phyloP scores from a whole-genome alignment of 2,888 invertebrate species.

The Charanyca ferruginea region DNA sequence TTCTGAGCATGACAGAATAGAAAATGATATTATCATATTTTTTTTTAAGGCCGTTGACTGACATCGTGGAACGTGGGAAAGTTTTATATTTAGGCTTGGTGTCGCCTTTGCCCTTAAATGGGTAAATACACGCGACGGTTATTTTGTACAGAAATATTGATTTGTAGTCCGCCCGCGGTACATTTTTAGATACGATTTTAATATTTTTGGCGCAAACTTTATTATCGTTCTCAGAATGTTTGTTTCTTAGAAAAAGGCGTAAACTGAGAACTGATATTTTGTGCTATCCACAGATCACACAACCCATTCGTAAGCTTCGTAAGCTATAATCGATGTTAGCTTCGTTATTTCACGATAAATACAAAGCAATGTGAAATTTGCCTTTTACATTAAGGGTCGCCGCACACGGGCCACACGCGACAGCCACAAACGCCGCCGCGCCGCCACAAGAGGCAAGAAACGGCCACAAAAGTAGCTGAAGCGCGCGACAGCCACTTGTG shows the following conservation, averaged over 20 bases:
- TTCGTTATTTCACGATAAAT: no score
- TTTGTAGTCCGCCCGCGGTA: constrained; percentile 27
- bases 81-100: constrained; percentile 69
- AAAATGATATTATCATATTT: constrained; percentile 2
- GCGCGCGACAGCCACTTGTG: no score
- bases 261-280: neutral
- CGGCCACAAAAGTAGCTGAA: no score
- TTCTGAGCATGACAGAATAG: constrained; percentile 6
- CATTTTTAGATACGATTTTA: constrained; percentile 9
- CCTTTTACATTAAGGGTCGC: no score
- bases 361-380: no score
- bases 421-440: no score
- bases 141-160: constrained; percentile 56
- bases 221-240: neutral
- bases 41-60: constrained; percentile 62
- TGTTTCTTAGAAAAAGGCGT: neutral
- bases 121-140: constrained; percentile 58
- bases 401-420: no score
- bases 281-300: no score
- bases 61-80: constrained; percentile 70
- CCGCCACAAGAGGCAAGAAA: no score
- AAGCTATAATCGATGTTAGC: no score
- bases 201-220: constrained; percentile 24
- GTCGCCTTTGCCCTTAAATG: constrained; percentile 60
- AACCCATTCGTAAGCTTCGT: neutral